Conservation (phyloP, 2,888 invertebrate species). For the Temnothorax rugatulus region DNA sequence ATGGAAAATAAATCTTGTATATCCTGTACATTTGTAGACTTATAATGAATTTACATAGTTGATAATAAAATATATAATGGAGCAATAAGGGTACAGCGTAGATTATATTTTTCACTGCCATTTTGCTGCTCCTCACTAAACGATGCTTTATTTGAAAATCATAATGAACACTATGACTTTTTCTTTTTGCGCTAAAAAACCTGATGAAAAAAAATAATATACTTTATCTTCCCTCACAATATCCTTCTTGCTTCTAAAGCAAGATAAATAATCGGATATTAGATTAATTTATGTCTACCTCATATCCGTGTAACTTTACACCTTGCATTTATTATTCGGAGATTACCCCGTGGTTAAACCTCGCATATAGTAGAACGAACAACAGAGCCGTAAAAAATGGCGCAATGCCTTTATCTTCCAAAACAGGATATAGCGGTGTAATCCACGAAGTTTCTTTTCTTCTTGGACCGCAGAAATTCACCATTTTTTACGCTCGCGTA, state of each 20-base stretch:
- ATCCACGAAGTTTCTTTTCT: background rate
- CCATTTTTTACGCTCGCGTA: background rate
- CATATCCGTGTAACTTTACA: slow-evolving; percentile 27
- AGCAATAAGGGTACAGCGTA: background rate
- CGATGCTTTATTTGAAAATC: background rate
- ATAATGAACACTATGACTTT: background rate
- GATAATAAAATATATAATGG: background rate
- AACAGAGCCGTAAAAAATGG: background rate
- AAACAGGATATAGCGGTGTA: background rate
- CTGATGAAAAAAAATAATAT: slow-evolving; percentile 13
- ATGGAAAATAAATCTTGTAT: background rate
- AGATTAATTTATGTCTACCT: slow-evolving; percentile 12
- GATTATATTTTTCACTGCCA: background rate
- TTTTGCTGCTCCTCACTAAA: background rate
- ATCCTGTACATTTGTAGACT: background rate
- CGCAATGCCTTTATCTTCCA: background rate
- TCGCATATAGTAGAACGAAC: slow-evolving; percentile 5
- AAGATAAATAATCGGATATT: slow-evolving; percentile 24
- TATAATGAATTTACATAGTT: background rate
- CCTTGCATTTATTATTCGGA: slow-evolving; percentile 28
- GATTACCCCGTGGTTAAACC: slow-evolving; percentile 16
- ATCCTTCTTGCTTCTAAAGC: background rate
- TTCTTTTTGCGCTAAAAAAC: background rate
- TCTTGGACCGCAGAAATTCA: background rate
- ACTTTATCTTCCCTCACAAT: slow-evolving; percentile 1